These are phyloP conservation scores for Solea senegalensis DNA, from an alignment of 2,113 vertebrate genomes.

Conservation along the genomic window DNA sequence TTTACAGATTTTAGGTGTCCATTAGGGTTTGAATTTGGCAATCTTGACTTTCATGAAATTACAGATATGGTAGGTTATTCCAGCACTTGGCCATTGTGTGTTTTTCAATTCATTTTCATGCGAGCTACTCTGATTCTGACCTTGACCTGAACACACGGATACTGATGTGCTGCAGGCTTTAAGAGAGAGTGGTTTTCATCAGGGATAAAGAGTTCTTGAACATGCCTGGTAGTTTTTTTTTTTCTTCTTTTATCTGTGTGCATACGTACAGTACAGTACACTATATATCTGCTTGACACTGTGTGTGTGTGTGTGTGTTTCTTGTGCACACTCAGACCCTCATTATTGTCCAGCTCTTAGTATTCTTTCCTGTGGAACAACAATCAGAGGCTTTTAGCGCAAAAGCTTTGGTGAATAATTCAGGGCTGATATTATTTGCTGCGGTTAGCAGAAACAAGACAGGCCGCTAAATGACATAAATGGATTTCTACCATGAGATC, in stretches of 20 bases:
- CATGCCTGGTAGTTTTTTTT: slow-evolving; percentile 19
- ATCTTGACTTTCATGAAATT: background rate
- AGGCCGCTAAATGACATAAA: slow-evolving; percentile 88
- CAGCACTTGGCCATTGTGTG: background rate
- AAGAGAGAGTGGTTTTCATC: slow-evolving; percentile 44
- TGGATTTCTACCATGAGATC: slow-evolving; percentile 85
- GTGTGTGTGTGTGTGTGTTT: slow-evolving; percentile 21
- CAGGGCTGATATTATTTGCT: slow-evolving; percentile 87
- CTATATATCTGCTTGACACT: slow-evolving; percentile 4
- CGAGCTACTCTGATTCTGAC: slow-evolving; percentile 11
- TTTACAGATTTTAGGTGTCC: background rate
- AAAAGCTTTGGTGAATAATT: slow-evolving; percentile 93
- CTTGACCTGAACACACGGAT: slow-evolving; percentile 21
- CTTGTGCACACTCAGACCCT: slow-evolving; percentile 48
- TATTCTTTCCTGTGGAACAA: slow-evolving; percentile 79
- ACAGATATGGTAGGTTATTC: background rate
- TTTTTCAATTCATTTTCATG: slow-evolving; percentile 8
- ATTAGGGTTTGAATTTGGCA: background rate
- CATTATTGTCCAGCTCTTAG: slow-evolving; percentile 72
- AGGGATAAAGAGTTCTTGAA: slow-evolving; percentile 27
- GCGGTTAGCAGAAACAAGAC: slow-evolving; percentile 80
- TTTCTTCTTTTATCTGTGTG: slow-evolving; percentile 11
- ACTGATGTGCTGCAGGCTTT: slow-evolving; percentile 20
- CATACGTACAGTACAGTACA: background rate
- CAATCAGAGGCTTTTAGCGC: slow-evolving; percentile 88